These are phyloP conservation scores for Manduca sexta DNA, from an alignment of 1,140 invertebrate species.

Conservation along the genomic window DNA sequence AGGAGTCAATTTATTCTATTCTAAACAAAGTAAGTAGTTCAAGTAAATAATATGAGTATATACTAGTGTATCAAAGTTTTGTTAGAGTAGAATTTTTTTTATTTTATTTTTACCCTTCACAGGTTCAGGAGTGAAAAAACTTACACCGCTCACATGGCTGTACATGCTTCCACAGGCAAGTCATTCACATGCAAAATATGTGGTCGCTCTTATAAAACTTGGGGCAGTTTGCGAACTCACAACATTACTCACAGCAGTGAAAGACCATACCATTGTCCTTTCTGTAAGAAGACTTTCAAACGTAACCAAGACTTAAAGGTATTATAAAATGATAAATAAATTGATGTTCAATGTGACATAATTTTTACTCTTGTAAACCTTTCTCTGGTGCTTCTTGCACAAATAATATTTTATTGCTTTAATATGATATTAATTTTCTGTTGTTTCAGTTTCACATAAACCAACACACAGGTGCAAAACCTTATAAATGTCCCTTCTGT, in stretches of 20 bases:
- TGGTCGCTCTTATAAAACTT: constrained; percentile 80
- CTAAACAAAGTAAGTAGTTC: too few species aligned
- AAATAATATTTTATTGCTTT: too few species aligned
- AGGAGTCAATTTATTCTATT: too few species aligned
- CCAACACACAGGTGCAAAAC: constrained; percentile 86
- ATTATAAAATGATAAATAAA: background rate
- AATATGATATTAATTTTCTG: background rate
- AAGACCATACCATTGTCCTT: constrained; percentile 79
- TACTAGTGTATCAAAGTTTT: too few species aligned
- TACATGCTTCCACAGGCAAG: constrained; percentile 74
- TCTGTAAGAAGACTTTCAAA: constrained; percentile 84
- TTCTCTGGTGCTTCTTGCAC: background rate
- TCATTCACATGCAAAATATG: constrained; percentile 80
- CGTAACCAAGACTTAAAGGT: constrained; percentile 84
- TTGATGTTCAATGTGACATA: background rate
- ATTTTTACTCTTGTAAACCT: too few species aligned
- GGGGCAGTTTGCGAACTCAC: constrained; percentile 80
- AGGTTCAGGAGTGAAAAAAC: constrained; percentile 83
- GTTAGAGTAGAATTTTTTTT: too few species aligned
- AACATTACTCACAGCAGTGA: constrained; percentile 82
- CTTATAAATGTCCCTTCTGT: constrained; percentile 88
- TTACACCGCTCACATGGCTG: constrained; percentile 78
- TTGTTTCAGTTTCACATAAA: constrained; percentile 81
- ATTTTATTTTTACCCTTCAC: constrained; percentile 22
- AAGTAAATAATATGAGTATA: too few species aligned